Evolutionary conservation across 1,140 invertebrate species (phyloP), one percentile per base, ranked within the genome.

Genomic region (Drosophila pectinifera): DNA sequence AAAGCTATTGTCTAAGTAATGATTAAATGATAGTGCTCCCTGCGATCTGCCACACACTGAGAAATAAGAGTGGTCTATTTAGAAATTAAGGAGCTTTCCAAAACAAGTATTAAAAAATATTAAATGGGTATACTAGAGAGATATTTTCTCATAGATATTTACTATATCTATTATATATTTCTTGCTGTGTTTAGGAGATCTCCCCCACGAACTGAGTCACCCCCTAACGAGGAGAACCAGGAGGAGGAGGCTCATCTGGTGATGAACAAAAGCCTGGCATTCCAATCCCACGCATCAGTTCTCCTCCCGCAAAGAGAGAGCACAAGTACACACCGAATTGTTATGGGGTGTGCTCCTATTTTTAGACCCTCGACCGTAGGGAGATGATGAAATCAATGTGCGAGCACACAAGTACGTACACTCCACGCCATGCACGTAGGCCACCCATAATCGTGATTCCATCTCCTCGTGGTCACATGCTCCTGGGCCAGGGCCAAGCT

Each of bases 201-300:
- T 69, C 69, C 67, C 75, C 53, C 80, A 46, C 75, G 55, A 49
- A 75, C 59, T 84, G 80, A 80, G 56, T 84, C 80, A 83, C 43
- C 28, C 31, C 20, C 42, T 34, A 36, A 34, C 46, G 34, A 78
- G 58, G 68, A 51, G 56, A 53, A 56, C 31, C n/a, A n/a, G n/a
- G n/a, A 28, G 39, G 31, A 36, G 18, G 43, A 41, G 18, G 11
- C 14, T 34, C 16, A 59, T 36, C 45, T 49, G 59, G 53, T 58
- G 57, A 62, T 75, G 73, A 64, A 84, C 75, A 83, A 83, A 75
- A 70, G 68, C 61, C 55, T 43, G 38, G 64, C 80, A 84, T 84
- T 64, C 61, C 80, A 80, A 84, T 84, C 80, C 80, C 81, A 84
- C 80, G 80, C 80, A 80, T 61, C 43, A 56, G 20, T 73, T 73